Conservation (phyloP, 1,140 invertebrate species). For the Hormaphis cornu region DNA sequence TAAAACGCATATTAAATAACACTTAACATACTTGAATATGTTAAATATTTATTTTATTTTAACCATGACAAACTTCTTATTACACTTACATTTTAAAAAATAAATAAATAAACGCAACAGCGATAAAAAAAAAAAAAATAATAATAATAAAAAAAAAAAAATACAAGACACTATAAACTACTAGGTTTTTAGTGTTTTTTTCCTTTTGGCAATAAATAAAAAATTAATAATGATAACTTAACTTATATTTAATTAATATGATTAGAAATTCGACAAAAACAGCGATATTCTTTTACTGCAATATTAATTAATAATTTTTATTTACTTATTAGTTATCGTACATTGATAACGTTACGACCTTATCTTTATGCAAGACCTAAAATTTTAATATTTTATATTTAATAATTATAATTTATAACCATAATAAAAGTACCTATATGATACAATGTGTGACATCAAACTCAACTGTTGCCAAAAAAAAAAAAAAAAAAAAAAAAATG, state of each 20-base stretch:
- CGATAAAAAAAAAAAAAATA: conserved; percentile 25
- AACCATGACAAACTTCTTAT: conserved; percentile 31
- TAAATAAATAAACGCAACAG: conserved; percentile 32
- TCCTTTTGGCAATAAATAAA: conserved; percentile 32
- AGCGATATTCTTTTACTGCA: conserved; percentile 32
- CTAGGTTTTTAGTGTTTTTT: conserved; percentile 31
- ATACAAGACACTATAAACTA: conserved; percentile 32
- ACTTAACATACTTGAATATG: conserved; percentile 29
- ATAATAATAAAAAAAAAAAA: too few relatives aligned
- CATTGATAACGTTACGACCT: conserved; percentile 24
- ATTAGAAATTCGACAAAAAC: conserved; percentile 32
- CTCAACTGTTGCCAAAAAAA: conserved; percentile 23
- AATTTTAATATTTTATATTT: conserved; percentile 27
- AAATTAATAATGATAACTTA: conserved; percentile 32
- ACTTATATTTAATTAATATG: conserved; percentile 30
- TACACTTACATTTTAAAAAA: conserved; percentile 30
- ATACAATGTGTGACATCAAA: conserved; percentile 29
- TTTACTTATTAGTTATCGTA: conserved; percentile 24
- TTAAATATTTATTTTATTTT: conserved; percentile 33
- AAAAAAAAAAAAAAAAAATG: too few relatives aligned
- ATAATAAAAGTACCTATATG: conserved; percentile 29
- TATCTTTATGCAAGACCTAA: conserved; percentile 24
- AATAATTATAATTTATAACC: conserved; percentile 28
- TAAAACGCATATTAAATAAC: conserved; percentile 10
- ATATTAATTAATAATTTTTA: conserved; percentile 23